Evolutionary conservation across 2,113 vertebrate genomes (phyloP).

Genomic region (Misgurnus anguillicaudatus): DNA sequence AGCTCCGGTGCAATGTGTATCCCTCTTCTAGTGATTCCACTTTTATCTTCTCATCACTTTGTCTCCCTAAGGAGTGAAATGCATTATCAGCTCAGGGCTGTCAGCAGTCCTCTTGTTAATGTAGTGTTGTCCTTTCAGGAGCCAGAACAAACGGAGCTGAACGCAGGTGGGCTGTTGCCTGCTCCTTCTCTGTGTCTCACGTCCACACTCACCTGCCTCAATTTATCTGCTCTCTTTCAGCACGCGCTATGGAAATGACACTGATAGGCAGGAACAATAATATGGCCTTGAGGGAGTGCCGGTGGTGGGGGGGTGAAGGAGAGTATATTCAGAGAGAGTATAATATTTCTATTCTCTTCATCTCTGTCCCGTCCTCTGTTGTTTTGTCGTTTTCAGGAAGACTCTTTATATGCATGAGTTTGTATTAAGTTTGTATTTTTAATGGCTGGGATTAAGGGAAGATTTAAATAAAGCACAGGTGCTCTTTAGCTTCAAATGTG

Average conservation of each 20-base stretch:
- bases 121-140: slow-evolving; percentile 37
- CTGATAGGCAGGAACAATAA: slow-evolving; percentile 56
- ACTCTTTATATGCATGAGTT: neutral
- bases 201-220: slow-evolving; percentile 62
- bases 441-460: neutral
- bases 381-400: neutral
- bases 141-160: slow-evolving; percentile 15
- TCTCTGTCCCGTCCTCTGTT: slow-evolving; percentile 3
- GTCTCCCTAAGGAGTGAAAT: slow-evolving; percentile 5
- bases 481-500: neutral
- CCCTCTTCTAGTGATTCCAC: slow-evolving; percentile 7
- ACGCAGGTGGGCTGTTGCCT: slow-evolving; percentile 23
- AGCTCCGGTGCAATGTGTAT: neutral
- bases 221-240: slow-evolving; percentile 60
- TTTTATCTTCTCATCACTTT: slow-evolving; percentile 26
- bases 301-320: slow-evolving; percentile 33
- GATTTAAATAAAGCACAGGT: neutral
- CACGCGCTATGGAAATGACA: slow-evolving; percentile 65
- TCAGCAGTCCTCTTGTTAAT: slow-evolving; percentile 25
- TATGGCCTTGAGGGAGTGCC: slow-evolving; percentile 57
- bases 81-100: slow-evolving; percentile 26
- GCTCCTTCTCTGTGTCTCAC: slow-evolving; percentile 44
- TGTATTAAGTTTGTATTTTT: neutral
- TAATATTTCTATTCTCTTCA: slow-evolving; percentile 34
- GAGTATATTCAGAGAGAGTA: slow-evolving; percentile 52